Conservation (phyloP, 2,797 vertebrate species). For the Tolypeutes matacus region DNA sequence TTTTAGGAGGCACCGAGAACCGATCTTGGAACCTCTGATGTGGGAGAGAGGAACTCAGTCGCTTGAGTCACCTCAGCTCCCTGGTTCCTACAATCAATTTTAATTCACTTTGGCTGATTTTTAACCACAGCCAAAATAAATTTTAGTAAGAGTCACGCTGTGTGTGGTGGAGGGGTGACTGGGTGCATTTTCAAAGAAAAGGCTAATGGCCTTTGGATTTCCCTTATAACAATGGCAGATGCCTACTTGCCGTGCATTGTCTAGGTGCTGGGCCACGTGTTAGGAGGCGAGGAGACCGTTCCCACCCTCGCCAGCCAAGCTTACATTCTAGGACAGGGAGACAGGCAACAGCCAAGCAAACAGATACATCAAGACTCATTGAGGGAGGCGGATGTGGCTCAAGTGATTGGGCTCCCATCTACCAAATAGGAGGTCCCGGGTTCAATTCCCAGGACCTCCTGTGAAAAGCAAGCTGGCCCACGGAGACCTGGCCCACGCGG, state of each 20-base stretch:
- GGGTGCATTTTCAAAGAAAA: not conserved
- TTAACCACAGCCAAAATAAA: not conserved
- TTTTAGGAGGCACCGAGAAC: too few species aligned
- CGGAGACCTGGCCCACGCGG: too few species aligned
- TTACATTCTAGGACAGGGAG: not conserved
- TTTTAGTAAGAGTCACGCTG: not conserved
- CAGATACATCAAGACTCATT: not conserved
- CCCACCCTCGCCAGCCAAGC: not conserved
- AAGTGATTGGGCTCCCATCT: too few species aligned
- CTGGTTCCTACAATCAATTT: not conserved
- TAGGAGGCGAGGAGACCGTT: fast-evolving
- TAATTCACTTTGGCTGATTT: not conserved
- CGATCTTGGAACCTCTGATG: too few species aligned
- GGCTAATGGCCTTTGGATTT: not conserved
- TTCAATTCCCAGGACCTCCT: too few species aligned
- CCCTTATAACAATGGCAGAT: too few species aligned
- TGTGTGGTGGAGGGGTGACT: not conserved
- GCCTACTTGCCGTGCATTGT: not conserved
- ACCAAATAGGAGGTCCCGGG: too few species aligned
- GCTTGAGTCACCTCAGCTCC: too few species aligned
- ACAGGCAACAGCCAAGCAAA: not conserved
- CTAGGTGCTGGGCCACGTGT: not conserved
- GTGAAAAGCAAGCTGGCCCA: too few species aligned
- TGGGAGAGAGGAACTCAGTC: too few species aligned
- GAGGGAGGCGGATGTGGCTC: too few species aligned